phyloP scores from a whole-genome alignment of 2,888 invertebrate genomes.

The Cacoxenus indagator region DNA sequence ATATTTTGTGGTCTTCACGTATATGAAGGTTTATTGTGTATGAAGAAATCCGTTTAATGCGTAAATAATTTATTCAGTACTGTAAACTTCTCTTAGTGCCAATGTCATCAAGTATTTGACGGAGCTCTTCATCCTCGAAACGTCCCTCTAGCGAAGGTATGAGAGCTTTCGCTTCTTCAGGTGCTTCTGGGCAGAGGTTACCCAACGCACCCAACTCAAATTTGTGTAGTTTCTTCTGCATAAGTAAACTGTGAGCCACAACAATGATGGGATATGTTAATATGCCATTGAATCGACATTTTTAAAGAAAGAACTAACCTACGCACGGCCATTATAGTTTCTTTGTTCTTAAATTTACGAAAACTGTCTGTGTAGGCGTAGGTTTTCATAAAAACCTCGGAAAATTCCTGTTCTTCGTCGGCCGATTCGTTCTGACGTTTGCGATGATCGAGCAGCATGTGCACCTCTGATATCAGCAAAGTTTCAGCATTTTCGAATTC shows the following conservation, averaged over 20 bases:
- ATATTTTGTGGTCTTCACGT: too few species aligned
- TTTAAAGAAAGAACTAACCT: constrained; percentile 80
- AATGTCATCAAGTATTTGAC: constrained; percentile 96
- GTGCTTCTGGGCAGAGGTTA: constrained; percentile 98
- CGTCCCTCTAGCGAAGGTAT: constrained; percentile 97
- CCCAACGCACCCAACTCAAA: constrained; percentile 98
- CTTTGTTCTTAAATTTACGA: constrained; percentile 97
- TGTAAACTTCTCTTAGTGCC: constrained; percentile 98
- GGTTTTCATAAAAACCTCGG: constrained; percentile 98
- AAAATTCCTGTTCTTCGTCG: constrained; percentile 98
- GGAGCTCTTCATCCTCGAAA: constrained; percentile 98
- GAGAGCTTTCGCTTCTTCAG: constrained; percentile 97
- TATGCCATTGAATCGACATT: too few species aligned
- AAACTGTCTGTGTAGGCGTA: constrained; percentile 96
- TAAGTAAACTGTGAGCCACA: constrained; percentile 79
- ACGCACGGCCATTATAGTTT: constrained; percentile 96
- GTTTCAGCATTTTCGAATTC: constrained; percentile 99
- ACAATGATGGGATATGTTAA: neutral
- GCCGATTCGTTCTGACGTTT: constrained; percentile 98
- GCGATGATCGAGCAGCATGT: constrained; percentile 96
- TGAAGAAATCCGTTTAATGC: neutral
- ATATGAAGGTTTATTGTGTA: neutral
- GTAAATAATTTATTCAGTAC: constrained; percentile 74
- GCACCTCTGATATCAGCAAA: constrained; percentile 93
- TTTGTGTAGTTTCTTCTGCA: constrained; percentile 96